Base-by-base conservation (phyloP, 1,140 invertebrate species). In the Cydia amplana region DNA sequence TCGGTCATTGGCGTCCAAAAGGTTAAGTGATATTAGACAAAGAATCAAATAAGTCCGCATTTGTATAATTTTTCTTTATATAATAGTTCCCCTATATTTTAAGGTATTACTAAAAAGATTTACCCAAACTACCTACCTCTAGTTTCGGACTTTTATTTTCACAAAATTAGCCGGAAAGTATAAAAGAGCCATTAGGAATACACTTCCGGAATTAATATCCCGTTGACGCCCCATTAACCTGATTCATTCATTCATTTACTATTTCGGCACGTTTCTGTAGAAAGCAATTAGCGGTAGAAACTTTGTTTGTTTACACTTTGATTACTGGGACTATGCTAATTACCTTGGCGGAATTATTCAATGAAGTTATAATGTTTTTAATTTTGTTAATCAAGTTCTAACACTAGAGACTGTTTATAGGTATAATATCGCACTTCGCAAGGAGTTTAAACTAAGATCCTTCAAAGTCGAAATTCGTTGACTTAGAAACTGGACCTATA, bases 241-340 rank as follows among this genome's bases (percentile, higher is more conserved):
- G 55, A 60, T 60, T 46, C 43, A 46, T 46, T 46, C 43, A 46
- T 16, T 23, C 23, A 60, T 60, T 60, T 60, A 60, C 55, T 60
- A 60, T 60, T 60, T 60, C 20, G 55, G 55, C 9, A 20, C 20
- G 55, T 20, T 60, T 60, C 55, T 60, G 55, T n/a, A 7, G 20
- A 60, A 23, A 20, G 1, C 55, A 60, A 60, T 60, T 60, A 60
- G 55, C 55, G 18, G 6, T 60, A 60, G 55, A 18, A 55, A 55
- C 55, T 60, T 20, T 55, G n/a, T 23, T 60, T 60, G 20, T 23
- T 60, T 60, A 23, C 55, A 23, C 20, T 60, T 10, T 23, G 9
- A 20, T 23, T 60, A 4, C 9, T 20, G 0, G 55, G 20, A 60
- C 10, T 60, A 12, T 60, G 20, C 55, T 60, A 60, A 60, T 60